A percentile compares a stretch with the other conserved stretches of the same genome.
These are phyloP conservation scores for Nymphalis polychloros DNA, from an alignment of 2,888 invertebrate genomes.

Conservation along the genomic window DNA sequence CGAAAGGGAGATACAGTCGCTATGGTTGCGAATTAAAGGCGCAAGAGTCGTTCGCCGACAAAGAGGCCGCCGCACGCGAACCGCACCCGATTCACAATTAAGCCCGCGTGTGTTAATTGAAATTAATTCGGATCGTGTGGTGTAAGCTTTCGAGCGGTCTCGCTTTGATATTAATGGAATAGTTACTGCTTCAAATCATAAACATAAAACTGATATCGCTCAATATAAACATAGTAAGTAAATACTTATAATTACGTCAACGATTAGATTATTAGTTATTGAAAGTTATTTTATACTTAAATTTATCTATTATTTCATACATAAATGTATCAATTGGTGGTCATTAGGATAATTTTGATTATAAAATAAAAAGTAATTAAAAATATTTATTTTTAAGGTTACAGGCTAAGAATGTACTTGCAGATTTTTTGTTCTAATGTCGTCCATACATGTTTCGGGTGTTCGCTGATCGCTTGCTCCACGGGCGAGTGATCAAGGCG, in stretches of 20 bases:
- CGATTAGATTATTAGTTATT: constrained; percentile 6
- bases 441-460: neutral
- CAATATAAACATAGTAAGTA: neutral
- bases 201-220: constrained; percentile 12
- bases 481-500: constrained; percentile 37
- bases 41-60: constrained; percentile 65
- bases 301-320: neutral
- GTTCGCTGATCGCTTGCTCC: constrained; percentile 46
- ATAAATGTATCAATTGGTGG: constrained; percentile 2
- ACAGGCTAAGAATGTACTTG: neutral
- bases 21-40: constrained; percentile 62
- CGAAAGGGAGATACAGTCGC: constrained; percentile 51
- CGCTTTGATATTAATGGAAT: constrained; percentile 17
- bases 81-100: constrained; percentile 78
- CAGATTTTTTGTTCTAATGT: too few relatives aligned
- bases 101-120: constrained; percentile 81
- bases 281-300: neutral
- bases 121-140: constrained; percentile 76
- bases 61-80: constrained; percentile 79
- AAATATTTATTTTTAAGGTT: neutral
- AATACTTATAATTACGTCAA: constrained; percentile 8
- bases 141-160: constrained; percentile 50
- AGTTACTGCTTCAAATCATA: constrained; percentile 15
- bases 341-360: neutral
- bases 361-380: neutral